Base-by-base conservation (phyloP, 2,797 vertebrate species). In the Steatocranus sp. region DNA sequence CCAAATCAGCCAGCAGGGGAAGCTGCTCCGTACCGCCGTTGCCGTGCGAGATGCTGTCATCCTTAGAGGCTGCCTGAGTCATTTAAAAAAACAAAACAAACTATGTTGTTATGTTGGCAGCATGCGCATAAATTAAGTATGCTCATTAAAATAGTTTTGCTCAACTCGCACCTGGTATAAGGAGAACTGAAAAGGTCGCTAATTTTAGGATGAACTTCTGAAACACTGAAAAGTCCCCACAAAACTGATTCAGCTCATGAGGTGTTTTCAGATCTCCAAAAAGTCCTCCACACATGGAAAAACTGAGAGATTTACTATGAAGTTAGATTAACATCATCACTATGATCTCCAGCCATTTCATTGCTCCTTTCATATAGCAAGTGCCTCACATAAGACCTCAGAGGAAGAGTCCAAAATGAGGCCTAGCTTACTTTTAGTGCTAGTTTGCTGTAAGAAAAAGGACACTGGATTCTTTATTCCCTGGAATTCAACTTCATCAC, bases 1-100 rank as follows among this genome's bases (percentile, higher is more conserved):
- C 96, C 97, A 99, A 94, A 91, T 99, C 98, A 0, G 97, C 97
- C 93, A 99, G 94, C 92, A 99, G 97, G 76, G 98, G 96, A 79
- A 98, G 93, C 25, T 85, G 91, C 54, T 96, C 94, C 8, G 88
- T 79, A 9, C 86, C 76, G 3, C 90, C 63, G 1, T 92, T 88
- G 68, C 94, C 91, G 11, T 80, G 51, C 1, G 81, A 84, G 3
- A 94, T 94, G 2, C 91, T 79, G 1, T 97, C 97, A 0, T 91
- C 90, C 87, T 97, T 98, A 68, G 95, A 92, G 6, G 96, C 93
- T 34, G 97, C 94, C 83, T 94, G 92, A 6, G 25, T 20, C n/a
- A 75, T 23, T n/a, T 8, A 27, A 63, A 23, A 0, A 81, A 49
- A 75, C 8, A 20, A 61, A 61, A 20, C 18, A 81, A 61, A 36